phyloP scores from a whole-genome alignment of 2,888 invertebrate genomes.

The Gastracanthus pulcherrimus region DNA sequence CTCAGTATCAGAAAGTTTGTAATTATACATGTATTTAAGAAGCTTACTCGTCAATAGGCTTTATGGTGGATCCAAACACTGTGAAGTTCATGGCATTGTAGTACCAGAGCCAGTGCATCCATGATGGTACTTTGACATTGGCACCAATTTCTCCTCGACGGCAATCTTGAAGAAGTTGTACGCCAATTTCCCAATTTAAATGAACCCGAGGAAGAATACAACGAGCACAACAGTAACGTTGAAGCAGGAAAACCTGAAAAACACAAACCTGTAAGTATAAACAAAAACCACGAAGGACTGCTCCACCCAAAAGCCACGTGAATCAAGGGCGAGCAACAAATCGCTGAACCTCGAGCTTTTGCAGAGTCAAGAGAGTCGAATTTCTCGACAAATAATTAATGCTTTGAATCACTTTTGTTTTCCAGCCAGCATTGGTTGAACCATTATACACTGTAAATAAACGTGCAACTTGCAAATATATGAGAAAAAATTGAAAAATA shows the following conservation, averaged over 20 bases:
- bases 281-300: no score
- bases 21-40: no score
- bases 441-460: no score
- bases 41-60: constrained; percentile 48
- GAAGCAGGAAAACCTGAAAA: constrained; percentile 51
- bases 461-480: no score
- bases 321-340: constrained; percentile 3
- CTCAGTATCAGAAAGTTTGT: no score
- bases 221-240: constrained; percentile 42
- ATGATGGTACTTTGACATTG: constrained; percentile 48
- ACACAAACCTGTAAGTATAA: constrained; percentile 1
- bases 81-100: constrained; percentile 26
- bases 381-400: no score
- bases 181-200: constrained; percentile 42
- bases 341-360: no score
- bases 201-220: constrained; percentile 47
- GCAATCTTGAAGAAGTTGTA: constrained; percentile 46
- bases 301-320: constrained; percentile 48
- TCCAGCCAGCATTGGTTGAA: constrained; percentile 67
- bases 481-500: no score
- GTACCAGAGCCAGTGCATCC: constrained; percentile 53
- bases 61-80: constrained; percentile 47
- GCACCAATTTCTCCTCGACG: constrained; percentile 51
- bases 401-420: constrained; percentile 66
- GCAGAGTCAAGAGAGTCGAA: no score